Evolutionary conservation across 53 echinoderm and acorn worm species (phyloP).

Genomic region (Paracentrotus lividus): DNA sequence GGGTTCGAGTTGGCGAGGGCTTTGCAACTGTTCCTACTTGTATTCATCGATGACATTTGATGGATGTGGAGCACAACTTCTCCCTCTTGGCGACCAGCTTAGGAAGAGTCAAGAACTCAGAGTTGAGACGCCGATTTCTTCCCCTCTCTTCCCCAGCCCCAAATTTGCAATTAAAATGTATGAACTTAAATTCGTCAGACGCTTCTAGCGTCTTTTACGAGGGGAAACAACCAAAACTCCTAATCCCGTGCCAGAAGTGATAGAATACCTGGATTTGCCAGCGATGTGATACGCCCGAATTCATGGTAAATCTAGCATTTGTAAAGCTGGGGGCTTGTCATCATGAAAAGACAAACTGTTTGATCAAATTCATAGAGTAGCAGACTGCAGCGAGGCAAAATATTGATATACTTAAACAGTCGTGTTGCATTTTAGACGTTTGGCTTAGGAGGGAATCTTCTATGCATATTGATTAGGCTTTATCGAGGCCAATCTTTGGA

Average conservation of each 20-base stretch:
- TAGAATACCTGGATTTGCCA: conserved; percentile 39
- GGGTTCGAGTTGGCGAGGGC: neutral
- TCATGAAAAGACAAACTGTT: conserved; percentile 5
- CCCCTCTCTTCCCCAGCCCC: neutral
- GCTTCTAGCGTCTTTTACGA: neutral
- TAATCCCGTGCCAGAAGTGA: conserved; percentile 37
- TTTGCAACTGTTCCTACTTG: conserved; percentile 15
- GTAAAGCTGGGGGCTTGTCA: conserved; percentile 35
- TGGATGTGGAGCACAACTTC: conserved; percentile 40
- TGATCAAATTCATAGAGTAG: conserved; percentile 48
- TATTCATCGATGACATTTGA: conserved; percentile 57
- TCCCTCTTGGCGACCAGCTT: conserved; percentile 19
- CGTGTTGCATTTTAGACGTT: conserved; percentile 1
- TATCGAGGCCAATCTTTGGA: conserved; percentile 11
- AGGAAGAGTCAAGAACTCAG: neutral
- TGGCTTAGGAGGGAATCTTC: conserved; percentile 20
- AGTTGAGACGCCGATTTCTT: conserved; percentile 26
- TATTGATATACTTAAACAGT: conserved; percentile 38
- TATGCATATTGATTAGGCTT: conserved; percentile 38
- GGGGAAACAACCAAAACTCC: conserved; percentile 19
- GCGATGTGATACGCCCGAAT: neutral
- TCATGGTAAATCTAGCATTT: conserved; percentile 22
- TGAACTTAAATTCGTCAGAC: conserved; percentile 4
- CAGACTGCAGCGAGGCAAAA: neutral
- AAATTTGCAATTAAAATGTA: conserved; percentile 54